Conservation (phyloP, 2,113 vertebrate species). For the Excalfactoria chinensis region DNA sequence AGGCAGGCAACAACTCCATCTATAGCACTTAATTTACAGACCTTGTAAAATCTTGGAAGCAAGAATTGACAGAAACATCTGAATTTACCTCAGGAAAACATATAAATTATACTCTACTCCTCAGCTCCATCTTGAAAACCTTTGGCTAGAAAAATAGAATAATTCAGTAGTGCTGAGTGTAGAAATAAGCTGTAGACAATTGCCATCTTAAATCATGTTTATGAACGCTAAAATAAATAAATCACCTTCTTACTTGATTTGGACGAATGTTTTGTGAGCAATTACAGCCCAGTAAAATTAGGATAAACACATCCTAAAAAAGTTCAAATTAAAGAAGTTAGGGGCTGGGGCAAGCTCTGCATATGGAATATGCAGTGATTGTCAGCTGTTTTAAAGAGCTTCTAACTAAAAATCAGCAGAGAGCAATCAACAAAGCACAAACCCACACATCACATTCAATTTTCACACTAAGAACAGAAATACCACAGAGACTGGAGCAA, state of each 20-base stretch:
- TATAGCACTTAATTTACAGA: constrained; percentile 73
- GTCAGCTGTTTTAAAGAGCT: not conserved
- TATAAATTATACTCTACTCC: constrained; percentile 65
- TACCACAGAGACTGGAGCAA: not conserved
- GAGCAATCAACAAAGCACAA: not conserved
- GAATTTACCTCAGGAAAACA: constrained; percentile 70
- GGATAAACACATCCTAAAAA: not conserved
- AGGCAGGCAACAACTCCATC: constrained; percentile 20
- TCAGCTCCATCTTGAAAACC: constrained; percentile 11
- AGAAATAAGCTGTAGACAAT: constrained; percentile 22
- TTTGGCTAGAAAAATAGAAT: constrained; percentile 52
- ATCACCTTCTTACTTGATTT: not conserved
- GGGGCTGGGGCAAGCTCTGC: not conserved
- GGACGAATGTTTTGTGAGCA: constrained; percentile 37
- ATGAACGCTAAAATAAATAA: not conserved
- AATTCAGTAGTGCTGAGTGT: constrained; percentile 39
- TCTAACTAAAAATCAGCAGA: not conserved
- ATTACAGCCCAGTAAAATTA: constrained; percentile 13
- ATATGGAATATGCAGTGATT: not conserved
- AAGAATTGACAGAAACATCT: constrained; percentile 72
- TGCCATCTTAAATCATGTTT: constrained; percentile 33
- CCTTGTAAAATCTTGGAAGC: constrained; percentile 71
- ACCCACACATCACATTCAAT: not conserved
- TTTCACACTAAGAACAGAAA: not conserved
- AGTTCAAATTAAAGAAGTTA: not conserved